These are phyloP conservation scores for Choristoneura fumiferana DNA, from an alignment of 1,140 invertebrate species.

Conservation along the genomic window DNA sequence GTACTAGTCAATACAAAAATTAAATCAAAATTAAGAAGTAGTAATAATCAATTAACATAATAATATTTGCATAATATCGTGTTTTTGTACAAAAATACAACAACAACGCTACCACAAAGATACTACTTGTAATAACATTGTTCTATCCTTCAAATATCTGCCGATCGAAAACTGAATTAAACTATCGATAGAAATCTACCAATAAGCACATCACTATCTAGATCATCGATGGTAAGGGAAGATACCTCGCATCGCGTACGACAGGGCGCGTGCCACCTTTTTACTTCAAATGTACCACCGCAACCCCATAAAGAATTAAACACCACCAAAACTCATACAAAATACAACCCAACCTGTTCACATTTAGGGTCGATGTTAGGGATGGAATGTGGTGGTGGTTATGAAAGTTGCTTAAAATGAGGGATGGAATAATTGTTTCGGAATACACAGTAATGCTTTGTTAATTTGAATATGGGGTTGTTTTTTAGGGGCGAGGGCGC, in stretches of 20 bases:
- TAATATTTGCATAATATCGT: no score
- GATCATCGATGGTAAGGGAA: conserved; percentile 63
- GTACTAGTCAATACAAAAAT: no score
- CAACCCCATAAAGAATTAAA: conserved; percentile 40
- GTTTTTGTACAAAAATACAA: no score
- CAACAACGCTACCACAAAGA: no score
- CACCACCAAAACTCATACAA: conserved; percentile 19
- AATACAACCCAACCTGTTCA: conserved; percentile 22
- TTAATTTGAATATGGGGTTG: conserved; percentile 70
- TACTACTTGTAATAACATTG: no score
- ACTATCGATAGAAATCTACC: conserved; percentile 27
- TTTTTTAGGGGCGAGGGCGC: conserved; percentile 49
- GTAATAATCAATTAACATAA: no score
- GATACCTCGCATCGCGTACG: conserved; percentile 65
- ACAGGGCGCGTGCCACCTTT: conserved; percentile 69
- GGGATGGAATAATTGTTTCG: conserved; percentile 68
- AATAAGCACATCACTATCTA: conserved; percentile 41
- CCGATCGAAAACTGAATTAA: no score
- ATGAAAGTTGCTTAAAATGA: not conserved
- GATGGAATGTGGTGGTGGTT: not conserved
- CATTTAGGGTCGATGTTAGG: conserved; percentile 5
- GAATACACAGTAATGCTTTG: conserved; percentile 72
- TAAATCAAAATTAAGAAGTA: no score
- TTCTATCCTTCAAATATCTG: no score
- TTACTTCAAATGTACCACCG: conserved; percentile 60